Percentiles rank a stretch among this genome's conserved stretches.
These are phyloP conservation scores for Manduca sexta DNA, from an alignment of 1,140 invertebrate species.

Conservation along the genomic window DNA sequence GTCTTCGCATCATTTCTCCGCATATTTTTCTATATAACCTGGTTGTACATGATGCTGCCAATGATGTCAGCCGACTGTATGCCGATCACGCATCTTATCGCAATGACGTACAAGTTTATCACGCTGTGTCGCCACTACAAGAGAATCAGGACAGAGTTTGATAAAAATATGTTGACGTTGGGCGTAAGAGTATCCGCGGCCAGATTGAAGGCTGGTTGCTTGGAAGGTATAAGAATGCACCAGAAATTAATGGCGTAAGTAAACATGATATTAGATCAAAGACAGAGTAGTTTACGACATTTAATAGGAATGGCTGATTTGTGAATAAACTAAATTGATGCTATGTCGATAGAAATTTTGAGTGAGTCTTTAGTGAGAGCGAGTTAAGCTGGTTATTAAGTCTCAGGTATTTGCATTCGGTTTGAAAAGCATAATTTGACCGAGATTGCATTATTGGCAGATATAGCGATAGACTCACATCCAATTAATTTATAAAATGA, in stretches of 20 bases:
- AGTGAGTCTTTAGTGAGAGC: too few species aligned
- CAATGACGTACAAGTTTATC: conserved; percentile 47
- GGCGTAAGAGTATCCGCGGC: conserved; percentile 24
- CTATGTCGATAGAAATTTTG: too few species aligned
- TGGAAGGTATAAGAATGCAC: conserved; percentile 53
- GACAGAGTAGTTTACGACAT: too few species aligned
- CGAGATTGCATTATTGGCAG: too few species aligned
- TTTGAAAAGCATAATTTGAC: too few species aligned
- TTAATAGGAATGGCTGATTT: too few species aligned
- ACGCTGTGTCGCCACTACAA: conserved; percentile 46
- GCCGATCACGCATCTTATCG: conserved; percentile 61
- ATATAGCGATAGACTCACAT: too few species aligned
- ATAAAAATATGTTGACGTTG: conserved; percentile 22
- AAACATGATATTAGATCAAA: not conserved
- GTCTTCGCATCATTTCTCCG: conserved; percentile 32
- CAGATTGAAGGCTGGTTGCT: conserved; percentile 35
- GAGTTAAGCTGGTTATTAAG: too few species aligned
- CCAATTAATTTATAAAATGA: too few species aligned
- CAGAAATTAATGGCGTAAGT: conserved; percentile 55
- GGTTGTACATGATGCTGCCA: conserved; percentile 62
- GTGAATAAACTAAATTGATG: too few species aligned
- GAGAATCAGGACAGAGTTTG: conserved; percentile 36
- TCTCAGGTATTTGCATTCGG: too few species aligned
- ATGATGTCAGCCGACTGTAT: conserved; percentile 63
- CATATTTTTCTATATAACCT: conserved; percentile 54